These are phyloP conservation scores for Hemichromis elongatus DNA, from an alignment of 2,113 vertebrate species.

Conservation along the genomic window DNA sequence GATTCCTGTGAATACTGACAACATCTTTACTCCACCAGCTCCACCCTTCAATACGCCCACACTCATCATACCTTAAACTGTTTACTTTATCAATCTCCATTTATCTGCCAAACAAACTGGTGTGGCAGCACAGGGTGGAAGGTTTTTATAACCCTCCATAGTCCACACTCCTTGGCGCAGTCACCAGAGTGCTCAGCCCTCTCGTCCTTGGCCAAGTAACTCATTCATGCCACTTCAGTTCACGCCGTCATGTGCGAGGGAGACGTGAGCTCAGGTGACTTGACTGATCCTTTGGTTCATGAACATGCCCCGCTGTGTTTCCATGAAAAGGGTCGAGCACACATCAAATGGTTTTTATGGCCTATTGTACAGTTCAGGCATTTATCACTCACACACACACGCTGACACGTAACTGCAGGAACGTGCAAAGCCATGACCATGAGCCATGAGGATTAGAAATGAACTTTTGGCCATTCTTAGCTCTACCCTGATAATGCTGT, in stretches of 20 bases:
- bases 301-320: constrained; percentile 43
- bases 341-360: constrained; percentile 33
- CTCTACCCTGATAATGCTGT: constrained; percentile 31
- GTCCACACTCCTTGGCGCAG: background rate
- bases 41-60: background rate
- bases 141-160: constrained; percentile 35
- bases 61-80: background rate
- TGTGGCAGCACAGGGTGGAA: background rate
- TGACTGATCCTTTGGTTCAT: constrained; percentile 11
- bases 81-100: background rate
- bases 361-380: constrained; percentile 3
- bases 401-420: background rate
- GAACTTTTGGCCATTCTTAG: constrained; percentile 39
- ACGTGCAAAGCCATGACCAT: background rate
- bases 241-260: background rate
- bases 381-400: background rate
- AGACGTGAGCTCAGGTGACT: constrained; percentile 40
- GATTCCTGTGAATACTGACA: background rate
- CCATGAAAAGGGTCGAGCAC: constrained; percentile 15
- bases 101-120: background rate
- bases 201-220: constrained; percentile 30
- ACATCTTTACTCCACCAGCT: background rate
- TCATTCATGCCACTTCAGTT: constrained; percentile 15
- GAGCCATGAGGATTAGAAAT: constrained; percentile 47
- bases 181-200: background rate